These are phyloP conservation scores for Lanistes nyassanus DNA, from an alignment of 1,140 invertebrate genomes.

Conservation along the genomic window DNA sequence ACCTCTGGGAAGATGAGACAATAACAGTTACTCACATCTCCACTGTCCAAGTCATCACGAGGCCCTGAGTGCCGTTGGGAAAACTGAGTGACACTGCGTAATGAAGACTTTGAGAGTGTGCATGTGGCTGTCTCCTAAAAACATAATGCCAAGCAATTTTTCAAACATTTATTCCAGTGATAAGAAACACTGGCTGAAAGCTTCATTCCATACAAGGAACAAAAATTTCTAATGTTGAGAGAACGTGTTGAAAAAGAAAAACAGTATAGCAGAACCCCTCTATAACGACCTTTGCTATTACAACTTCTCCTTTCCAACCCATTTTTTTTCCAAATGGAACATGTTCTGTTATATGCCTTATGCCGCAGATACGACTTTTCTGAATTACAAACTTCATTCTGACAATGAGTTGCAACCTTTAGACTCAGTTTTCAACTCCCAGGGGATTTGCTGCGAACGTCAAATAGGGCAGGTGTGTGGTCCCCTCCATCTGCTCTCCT, in stretches of 20 bases:
- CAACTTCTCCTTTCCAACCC: too few species aligned
- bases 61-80: slow-evolving; percentile 25
- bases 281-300: too few species aligned
- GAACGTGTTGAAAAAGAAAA: too few species aligned
- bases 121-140: slow-evolving; percentile 42
- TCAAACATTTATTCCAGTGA: not conserved
- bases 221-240: not conserved
- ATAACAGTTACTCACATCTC: slow-evolving; percentile 8
- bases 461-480: too few species aligned
- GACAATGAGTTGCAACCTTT: too few species aligned
- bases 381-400: too few species aligned
- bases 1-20: not conserved
- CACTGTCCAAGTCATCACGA: slow-evolving; percentile 15
- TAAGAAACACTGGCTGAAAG: not conserved
- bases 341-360: too few species aligned
- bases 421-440: too few species aligned
- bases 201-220: too few species aligned
- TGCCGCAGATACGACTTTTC: not conserved
- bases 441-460: too few species aligned
- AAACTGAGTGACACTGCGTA: slow-evolving; percentile 33
- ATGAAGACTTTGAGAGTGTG: slow-evolving; percentile 33
- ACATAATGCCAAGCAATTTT: not conserved
- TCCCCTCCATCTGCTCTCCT: too few species aligned
- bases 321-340: not conserved
- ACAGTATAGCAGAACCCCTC: too few species aligned